These are phyloP conservation scores for Aspidapion aeneum DNA, from an alignment of 2,888 invertebrate species.

Conservation along the genomic window DNA sequence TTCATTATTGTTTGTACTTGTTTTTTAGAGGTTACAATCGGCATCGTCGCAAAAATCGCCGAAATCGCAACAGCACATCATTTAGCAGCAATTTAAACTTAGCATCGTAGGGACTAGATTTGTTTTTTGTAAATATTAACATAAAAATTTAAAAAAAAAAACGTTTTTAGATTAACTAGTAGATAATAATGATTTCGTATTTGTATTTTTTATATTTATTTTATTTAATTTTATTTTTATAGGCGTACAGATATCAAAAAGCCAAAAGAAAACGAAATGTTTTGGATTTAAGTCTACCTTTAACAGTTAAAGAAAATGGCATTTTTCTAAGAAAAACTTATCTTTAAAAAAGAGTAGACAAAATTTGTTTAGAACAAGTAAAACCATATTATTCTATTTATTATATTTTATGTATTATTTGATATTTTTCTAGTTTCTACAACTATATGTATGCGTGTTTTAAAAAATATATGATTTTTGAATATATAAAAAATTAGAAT, in stretches of 20 bases:
- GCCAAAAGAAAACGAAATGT: constrained; percentile 40
- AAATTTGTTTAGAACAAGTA: too few relatives aligned
- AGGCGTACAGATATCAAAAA: constrained; percentile 43
- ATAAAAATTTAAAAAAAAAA: too few relatives aligned
- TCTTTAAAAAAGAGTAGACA: neutral
- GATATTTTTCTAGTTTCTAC: too few relatives aligned
- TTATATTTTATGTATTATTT: too few relatives aligned
- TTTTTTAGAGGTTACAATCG: constrained; percentile 43
- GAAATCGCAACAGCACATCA: constrained; percentile 14
- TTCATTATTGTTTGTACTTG: constrained; percentile 18
- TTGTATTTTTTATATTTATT: too few relatives aligned
- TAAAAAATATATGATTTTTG: too few relatives aligned
- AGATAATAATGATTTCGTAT: too few relatives aligned
- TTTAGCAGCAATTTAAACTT: neutral
- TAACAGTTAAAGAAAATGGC: constrained; percentile 31
- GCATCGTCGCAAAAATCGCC: constrained; percentile 41
- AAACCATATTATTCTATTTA: too few relatives aligned
- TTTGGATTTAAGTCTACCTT: constrained; percentile 35
- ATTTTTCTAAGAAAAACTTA: neutral
- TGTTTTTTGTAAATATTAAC: neutral
- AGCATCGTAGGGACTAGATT: neutral
- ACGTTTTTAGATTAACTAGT: too few relatives aligned
- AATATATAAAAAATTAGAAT: too few relatives aligned
- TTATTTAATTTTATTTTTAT: constrained; percentile 33
- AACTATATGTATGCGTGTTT: too few relatives aligned